Evolutionary conservation across 2,113 vertebrate genomes (phyloP).

Genomic region (Podiceps cristatus): DNA sequence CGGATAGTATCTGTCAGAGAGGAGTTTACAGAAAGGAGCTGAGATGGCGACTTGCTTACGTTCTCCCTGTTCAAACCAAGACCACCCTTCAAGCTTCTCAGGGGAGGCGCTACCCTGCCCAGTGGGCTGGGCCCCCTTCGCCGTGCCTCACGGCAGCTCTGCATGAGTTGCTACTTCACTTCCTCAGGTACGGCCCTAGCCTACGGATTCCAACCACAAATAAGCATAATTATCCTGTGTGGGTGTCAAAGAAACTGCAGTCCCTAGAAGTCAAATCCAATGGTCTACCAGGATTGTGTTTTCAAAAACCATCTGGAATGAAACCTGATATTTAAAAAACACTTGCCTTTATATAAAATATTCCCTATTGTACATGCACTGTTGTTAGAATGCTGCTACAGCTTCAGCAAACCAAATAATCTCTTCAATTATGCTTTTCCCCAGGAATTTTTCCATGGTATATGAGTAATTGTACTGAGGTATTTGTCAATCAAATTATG

Average conservation of each 20-base stretch:
- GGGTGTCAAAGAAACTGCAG: neutral
- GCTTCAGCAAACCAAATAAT: constrained; percentile 26
- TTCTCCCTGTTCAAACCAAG: neutral
- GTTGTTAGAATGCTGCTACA: neutral
- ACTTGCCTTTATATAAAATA: accelerated
- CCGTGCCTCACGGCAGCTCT: neutral
- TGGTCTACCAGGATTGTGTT: neutral
- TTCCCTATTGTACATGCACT: neutral
- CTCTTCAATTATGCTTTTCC: constrained; percentile 21
- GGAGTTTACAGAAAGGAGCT: neutral
- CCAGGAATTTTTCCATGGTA: neutral
- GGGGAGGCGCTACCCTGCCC: accelerated
- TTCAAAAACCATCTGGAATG: neutral
- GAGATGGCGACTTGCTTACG: neutral
- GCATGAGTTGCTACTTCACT: neutral
- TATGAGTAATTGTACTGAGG: neutral
- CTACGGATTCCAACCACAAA: neutral
- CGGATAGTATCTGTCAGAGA: neutral
- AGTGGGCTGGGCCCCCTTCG: neutral
- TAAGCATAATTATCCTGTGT: neutral
- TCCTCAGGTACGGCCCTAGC: neutral
- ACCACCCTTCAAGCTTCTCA: neutral
- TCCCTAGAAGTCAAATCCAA: neutral
- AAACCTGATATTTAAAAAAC: neutral
- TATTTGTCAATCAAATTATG: constrained; percentile 15